Evolutionary conservation across 2,888 invertebrate genomes (phyloP).

Genomic region (Schizotus pectinicornis): DNA sequence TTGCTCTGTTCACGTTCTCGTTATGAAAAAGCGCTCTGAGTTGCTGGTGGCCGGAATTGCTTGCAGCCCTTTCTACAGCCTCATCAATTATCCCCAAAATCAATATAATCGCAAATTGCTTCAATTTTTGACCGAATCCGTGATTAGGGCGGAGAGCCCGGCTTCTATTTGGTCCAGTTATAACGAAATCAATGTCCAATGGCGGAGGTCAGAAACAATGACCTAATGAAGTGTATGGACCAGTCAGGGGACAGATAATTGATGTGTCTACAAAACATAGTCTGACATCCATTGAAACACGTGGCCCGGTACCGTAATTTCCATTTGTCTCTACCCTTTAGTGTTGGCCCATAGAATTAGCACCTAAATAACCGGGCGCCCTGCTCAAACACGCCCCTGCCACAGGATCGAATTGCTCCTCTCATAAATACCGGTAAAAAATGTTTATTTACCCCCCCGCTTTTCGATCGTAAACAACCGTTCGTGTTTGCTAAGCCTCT

Average conservation of each 20-base stretch:
- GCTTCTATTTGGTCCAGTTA: background rate
- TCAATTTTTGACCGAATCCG: no score
- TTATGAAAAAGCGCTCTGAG: no score
- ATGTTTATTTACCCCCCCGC: background rate
- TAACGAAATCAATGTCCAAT: conserved; percentile 38
- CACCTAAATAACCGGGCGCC: conserved; percentile 16
- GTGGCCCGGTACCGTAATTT: conserved; percentile 16
- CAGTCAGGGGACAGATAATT: conserved; percentile 33
- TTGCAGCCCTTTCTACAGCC: no score
- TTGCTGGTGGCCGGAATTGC: no score
- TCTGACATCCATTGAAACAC: conserved; percentile 28
- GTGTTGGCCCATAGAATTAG: conserved; percentile 19
- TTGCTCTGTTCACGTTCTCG: no score
- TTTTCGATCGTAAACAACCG: background rate
- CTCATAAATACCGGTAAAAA: background rate
- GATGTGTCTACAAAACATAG: conserved; percentile 33
- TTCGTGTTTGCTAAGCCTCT: no score
- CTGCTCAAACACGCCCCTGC: background rate
- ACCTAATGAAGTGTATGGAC: conserved; percentile 35
- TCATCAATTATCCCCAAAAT: no score
- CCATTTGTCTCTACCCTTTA: conserved; percentile 19
- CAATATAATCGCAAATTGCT: no score
- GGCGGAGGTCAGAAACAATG: conserved; percentile 34
- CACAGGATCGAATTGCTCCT: background rate
- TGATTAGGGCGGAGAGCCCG: no score